A percentile compares a stretch with the other conserved stretches of the same genome.
Conservation (phyloP, 37 sponge, comb jelly and placozoan genomes). For the Oopsacas minuta region DNA sequence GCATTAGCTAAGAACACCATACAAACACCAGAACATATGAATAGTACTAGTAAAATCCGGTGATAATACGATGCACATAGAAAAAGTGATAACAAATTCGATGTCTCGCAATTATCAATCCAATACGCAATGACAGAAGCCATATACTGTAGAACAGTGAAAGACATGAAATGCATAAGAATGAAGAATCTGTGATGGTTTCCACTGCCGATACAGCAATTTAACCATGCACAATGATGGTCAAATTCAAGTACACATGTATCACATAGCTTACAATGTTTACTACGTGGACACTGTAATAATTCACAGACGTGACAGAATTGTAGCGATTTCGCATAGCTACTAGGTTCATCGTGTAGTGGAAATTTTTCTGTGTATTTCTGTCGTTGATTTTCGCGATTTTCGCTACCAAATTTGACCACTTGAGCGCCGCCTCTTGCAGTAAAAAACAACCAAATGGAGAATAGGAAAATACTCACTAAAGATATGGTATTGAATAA, state of each 20-base stretch:
- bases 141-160: not conserved
- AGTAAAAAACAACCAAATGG: not conserved
- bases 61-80: not conserved
- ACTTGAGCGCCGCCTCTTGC: not conserved
- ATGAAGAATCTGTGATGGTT: not conserved
- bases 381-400: not conserved
- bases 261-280: conserved; percentile 10
- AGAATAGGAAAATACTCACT: not conserved
- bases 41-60: not conserved
- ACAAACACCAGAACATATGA: not conserved
- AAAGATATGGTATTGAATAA: not conserved
- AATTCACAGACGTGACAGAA: not conserved
- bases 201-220: not conserved
- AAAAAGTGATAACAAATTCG: not conserved
- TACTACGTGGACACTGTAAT: not conserved
- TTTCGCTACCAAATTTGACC: not conserved
- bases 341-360: not conserved
- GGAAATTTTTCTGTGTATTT: not conserved
- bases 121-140: not conserved
- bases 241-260: not conserved
- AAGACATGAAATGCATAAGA: not conserved
- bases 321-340: not conserved
- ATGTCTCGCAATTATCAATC: not conserved
- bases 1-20: not conserved
- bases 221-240: conserved; percentile 4